Conservation (phyloP, 2,113 vertebrate species). For the Thalassarche chlororhynchos region DNA sequence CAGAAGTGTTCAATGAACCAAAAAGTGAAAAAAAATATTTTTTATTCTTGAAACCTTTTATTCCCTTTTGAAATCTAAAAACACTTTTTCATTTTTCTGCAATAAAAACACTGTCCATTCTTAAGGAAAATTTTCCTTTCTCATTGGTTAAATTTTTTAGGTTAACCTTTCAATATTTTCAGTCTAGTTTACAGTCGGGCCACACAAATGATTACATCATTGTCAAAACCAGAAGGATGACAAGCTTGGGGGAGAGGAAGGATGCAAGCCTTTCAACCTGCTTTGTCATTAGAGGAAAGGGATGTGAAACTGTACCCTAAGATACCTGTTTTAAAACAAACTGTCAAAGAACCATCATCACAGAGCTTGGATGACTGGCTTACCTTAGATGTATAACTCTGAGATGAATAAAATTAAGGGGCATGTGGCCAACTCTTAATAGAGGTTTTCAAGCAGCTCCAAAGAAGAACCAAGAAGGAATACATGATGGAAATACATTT, state of each 20-base stretch:
- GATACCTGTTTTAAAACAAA: background rate
- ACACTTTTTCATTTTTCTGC: background rate
- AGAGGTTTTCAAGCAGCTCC: background rate
- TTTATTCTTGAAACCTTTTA: background rate
- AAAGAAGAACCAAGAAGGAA: background rate
- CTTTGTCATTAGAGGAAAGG: background rate
- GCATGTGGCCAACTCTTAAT: background rate
- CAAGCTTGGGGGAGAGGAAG: background rate
- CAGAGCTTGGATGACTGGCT: background rate
- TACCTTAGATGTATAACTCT: background rate
- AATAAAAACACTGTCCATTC: background rate
- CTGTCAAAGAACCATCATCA: background rate
- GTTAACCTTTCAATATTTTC: background rate
- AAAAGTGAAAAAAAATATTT: background rate
- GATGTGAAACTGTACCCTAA: background rate
- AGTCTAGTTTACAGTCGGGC: background rate
- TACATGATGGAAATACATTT: background rate
- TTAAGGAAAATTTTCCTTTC: background rate
- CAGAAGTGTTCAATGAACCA: background rate
- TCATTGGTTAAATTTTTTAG: background rate
- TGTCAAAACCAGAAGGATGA: background rate
- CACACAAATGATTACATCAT: background rate
- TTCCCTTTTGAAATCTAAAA: background rate
- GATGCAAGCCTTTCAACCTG: background rate
- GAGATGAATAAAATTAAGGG: background rate